These are phyloP conservation scores for Ectropis grisescens DNA, from an alignment of 1,140 invertebrate species.

Conservation along the genomic window DNA sequence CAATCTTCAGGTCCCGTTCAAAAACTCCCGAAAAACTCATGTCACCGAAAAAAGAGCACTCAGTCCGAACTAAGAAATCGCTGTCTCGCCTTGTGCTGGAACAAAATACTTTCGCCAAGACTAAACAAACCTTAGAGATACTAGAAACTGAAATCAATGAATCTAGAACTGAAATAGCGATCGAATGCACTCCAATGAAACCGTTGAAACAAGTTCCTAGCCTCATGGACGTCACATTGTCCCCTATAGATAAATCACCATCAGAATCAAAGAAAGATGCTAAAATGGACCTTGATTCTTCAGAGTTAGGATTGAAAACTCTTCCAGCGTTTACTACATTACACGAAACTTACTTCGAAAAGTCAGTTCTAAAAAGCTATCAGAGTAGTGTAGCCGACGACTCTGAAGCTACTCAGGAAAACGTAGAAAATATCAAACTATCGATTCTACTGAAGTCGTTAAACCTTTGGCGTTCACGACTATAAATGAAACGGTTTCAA, in stretches of 20 bases:
- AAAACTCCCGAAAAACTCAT: slow-evolving; percentile 58
- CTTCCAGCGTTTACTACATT: slow-evolving; percentile 27
- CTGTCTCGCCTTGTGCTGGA: slow-evolving; percentile 54
- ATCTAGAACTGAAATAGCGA: slow-evolving; percentile 1
- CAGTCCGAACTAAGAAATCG: slow-evolving; percentile 35
- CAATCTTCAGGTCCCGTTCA: slow-evolving; percentile 42
- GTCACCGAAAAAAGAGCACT: slow-evolving; percentile 35
- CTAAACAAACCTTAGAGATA: slow-evolving; percentile 25
- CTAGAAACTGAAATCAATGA: slow-evolving; percentile 18
- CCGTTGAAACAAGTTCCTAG: slow-evolving; percentile 24
- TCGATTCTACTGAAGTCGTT: too few relatives aligned
- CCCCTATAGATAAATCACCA: slow-evolving; percentile 49
- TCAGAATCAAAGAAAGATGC: slow-evolving; percentile 31
- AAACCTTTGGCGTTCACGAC: slow-evolving; percentile 6
- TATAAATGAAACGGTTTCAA: slow-evolving; percentile 18
- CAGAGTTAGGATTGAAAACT: slow-evolving; percentile 19
- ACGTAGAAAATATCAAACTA: too few relatives aligned
- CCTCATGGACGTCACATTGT: slow-evolving; percentile 48
- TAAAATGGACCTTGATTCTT: slow-evolving; percentile 17
- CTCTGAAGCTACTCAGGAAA: slow-evolving; percentile 3
- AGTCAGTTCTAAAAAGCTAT: slow-evolving; percentile 29
- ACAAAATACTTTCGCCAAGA: slow-evolving; percentile 50
- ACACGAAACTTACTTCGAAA: slow-evolving; percentile 23
- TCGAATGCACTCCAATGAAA: slow-evolving; percentile 57
- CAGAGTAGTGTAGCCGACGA: slow-evolving; percentile 26